These are phyloP conservation scores for Microplitis demolitor DNA, from an alignment of 1,140 invertebrate genomes.

Conservation along the genomic window DNA sequence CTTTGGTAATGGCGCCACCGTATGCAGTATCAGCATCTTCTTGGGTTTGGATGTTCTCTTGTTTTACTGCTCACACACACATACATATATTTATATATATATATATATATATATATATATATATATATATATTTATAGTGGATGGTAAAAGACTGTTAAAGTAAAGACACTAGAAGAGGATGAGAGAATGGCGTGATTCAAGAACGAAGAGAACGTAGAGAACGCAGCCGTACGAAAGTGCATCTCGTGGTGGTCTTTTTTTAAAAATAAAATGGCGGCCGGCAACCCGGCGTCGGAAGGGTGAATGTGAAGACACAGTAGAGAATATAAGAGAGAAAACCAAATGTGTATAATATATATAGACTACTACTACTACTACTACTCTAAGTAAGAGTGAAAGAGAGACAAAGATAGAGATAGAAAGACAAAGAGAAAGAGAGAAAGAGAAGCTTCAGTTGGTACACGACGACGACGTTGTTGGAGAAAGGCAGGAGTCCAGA, in stretches of 20 bases:
- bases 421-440: background rate
- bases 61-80: background rate
- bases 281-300: conserved; percentile 33
- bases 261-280: conserved; percentile 51
- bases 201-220: conserved; percentile 2
- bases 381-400: background rate
- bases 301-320: conserved; percentile 33
- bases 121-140: background rate
- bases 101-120: background rate
- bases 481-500: conserved; percentile 26
- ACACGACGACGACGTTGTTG: conserved; percentile 12
- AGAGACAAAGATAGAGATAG: background rate
- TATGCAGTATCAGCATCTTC: conserved; percentile 31
- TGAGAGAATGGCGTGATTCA: conserved; percentile 16
- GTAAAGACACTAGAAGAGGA: background rate
- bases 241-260: conserved; percentile 41
- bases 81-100: too few species aligned
- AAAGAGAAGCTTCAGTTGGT: conserved; percentile 6
- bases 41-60: background rate
- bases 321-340: background rate
- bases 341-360: too few species aligned
- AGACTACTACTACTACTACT: too few species aligned
- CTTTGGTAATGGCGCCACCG: conserved; percentile 47
- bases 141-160: too few species aligned
- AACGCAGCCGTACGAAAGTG: conserved; percentile 33